Evolutionary conservation across 2,797 vertebrate genomes (phyloP), one percentile per base, ranked within the genome.

Genomic region (Avahi laniger): DNA sequence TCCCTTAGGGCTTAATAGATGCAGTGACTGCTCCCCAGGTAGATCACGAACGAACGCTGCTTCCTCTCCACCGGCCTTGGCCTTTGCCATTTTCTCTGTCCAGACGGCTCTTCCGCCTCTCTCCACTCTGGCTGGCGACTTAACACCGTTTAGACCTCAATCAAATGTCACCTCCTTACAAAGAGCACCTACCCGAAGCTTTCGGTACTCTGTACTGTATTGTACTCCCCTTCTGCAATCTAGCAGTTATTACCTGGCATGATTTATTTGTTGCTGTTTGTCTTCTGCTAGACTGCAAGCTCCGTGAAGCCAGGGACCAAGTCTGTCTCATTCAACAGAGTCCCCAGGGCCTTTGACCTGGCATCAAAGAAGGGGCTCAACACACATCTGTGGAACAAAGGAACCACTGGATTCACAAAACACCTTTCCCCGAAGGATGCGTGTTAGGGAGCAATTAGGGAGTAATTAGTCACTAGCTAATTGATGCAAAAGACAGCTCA

Each of bases 401-500:
- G 61, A 72, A 83, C 24, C 24, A 24, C 0, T 4, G 33, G 84
- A 46, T 54, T 61, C 93, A 69, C n/a, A 61, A 59, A 81, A 59
- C 18, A 41, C 30, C 79, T 91, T 72, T 92, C 57, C 35, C 52
- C 38, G 92, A 52, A 84, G 85, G 93, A 28, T 72, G 6, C 3
- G 2, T n/a, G 54, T 59, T 30, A 87, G n/a, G n/a, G n/a, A n/a
- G n/a, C 52, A 94, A 93, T 96, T 95, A 95, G 86, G 52, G 22
- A 95, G 72, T 54, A 94, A 94, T 96, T 95, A 90, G 28, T 94
- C 82, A 93, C 52, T 35, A 59, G 85, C 65, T 96, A 94, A 96
- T 88, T 96, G 72, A 54, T 70, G 38, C 38, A 57, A 41, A 83
- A 90, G 48, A 61, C 48, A 67, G 84, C 50, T 69, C 33, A 76